Conservation (phyloP, 2,888 invertebrate genomes). For the Nomada ferruginata region DNA sequence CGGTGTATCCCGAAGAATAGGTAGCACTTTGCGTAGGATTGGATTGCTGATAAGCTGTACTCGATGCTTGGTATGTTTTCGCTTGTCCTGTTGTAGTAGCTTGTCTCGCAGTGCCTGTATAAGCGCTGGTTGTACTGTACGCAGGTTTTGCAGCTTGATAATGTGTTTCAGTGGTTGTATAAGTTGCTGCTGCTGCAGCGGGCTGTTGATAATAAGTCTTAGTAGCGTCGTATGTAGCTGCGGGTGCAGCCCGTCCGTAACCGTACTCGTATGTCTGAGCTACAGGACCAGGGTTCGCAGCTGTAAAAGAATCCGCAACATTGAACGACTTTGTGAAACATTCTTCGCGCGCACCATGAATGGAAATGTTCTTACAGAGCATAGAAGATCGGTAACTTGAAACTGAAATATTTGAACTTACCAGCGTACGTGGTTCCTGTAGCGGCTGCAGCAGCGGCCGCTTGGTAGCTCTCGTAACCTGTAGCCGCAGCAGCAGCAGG, state of each 20-base stretch:
- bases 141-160: conserved; percentile 89
- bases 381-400: neutral
- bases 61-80: conserved; percentile 83
- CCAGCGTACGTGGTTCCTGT: conserved; percentile 89
- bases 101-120: conserved; percentile 86
- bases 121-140: conserved; percentile 89
- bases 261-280: conserved; percentile 89
- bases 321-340: neutral
- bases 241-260: conserved; percentile 87
- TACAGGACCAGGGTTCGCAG: conserved; percentile 84
- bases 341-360: neutral
- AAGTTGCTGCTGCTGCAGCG: conserved; percentile 88
- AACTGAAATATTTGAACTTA: conserved; percentile 62
- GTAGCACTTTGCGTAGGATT: conserved; percentile 82
- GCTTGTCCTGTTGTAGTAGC: conserved; percentile 85
- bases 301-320: conserved; percentile 59
- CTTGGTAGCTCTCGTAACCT: conserved; percentile 90
- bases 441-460: conserved; percentile 92
- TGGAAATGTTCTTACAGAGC: no score
- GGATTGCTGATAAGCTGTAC: conserved; percentile 82
- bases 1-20: conserved; percentile 82
- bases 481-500: conserved; percentile 91
- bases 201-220: conserved; percentile 94
- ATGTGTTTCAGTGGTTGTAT: conserved; percentile 88
- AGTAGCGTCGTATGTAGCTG: conserved; percentile 91